A percentile compares a stretch with the other conserved stretches of the same genome.
Evolutionary conservation across 2,888 invertebrate genomes (phyloP).

Genomic region (Bellardia pandia): DNA sequence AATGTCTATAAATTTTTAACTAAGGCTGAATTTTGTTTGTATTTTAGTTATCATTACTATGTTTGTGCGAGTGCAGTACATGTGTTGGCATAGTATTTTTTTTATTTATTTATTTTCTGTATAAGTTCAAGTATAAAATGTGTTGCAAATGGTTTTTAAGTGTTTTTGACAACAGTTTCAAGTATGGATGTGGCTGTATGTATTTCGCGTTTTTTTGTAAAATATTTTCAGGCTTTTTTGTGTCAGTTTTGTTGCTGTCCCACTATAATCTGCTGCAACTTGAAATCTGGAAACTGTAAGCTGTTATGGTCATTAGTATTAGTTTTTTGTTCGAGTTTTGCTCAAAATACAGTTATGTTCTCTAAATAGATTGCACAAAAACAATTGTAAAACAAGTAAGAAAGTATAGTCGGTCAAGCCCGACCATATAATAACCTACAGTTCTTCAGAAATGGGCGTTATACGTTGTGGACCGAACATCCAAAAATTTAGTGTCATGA

Average conservation of each 20-base stretch:
- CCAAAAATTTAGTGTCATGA: too few relatives aligned
- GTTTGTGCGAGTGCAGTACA: conserved; percentile 8
- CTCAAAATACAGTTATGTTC: conserved; percentile 19
- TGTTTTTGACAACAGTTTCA: conserved; percentile 80
- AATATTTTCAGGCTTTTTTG: conserved; percentile 1
- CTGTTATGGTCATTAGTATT: conserved; percentile 59
- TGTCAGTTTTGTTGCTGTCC: conserved; percentile 18
- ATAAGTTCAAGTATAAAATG: conserved; percentile 75
- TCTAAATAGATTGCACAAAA: conserved; percentile 53
- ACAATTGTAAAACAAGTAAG: conserved; percentile 9
- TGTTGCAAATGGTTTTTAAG: conserved; percentile 82
- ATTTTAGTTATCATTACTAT: neutral
- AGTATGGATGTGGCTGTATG: conserved; percentile 29
- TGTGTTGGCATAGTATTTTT: neutral
- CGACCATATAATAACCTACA: too few relatives aligned
- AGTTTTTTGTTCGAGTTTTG: conserved; percentile 7
- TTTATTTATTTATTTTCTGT: conserved; percentile 8
- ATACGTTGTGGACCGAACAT: too few relatives aligned
- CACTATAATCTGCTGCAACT: conserved; percentile 52
- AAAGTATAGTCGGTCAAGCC: too few relatives aligned
- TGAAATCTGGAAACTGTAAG: conserved; percentile 55
- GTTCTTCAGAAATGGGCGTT: too few relatives aligned
- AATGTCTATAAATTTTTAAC: conserved; percentile 64
- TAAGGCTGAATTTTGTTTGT: conserved; percentile 41
- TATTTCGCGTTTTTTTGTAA: conserved; percentile 34